Conservation (phyloP, 2,888 invertebrate genomes). For the Mythimna albipuncta region DNA sequence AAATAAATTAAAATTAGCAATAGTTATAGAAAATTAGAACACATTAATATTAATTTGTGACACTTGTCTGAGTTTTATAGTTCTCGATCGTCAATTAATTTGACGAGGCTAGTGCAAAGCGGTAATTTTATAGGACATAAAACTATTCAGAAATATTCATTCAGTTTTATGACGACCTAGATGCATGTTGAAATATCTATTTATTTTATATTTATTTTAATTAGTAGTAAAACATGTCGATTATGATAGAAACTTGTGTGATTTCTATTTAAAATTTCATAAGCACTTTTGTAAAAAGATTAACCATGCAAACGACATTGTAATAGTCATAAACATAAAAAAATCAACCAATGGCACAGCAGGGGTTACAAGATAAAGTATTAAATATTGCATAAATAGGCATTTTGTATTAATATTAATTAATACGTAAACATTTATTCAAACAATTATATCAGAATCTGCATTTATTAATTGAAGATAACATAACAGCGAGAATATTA, state of each 20-base stretch:
- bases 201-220: constrained; percentile 33
- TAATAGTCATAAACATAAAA: constrained; percentile 46
- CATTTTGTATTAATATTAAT: constrained; percentile 51
- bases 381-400: constrained; percentile 40
- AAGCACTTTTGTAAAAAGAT: constrained; percentile 14
- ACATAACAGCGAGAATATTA: constrained; percentile 50
- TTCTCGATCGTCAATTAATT: constrained; percentile 31
- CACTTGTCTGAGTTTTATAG: constrained; percentile 24
- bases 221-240: constrained; percentile 24
- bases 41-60: constrained; percentile 2
- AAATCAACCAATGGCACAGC: constrained; percentile 38
- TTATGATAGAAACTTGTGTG: constrained; percentile 11
- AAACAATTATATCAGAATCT: constrained; percentile 50
- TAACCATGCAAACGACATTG: constrained; percentile 46
- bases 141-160: constrained; percentile 19
- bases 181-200: constrained; percentile 15
- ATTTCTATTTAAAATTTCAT: constrained; percentile 27
- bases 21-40: constrained; percentile 4
- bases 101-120: constrained; percentile 7
- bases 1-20: background rate
- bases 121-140: constrained; percentile 14
- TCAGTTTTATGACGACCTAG: constrained; percentile 27
- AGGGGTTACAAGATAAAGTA: constrained; percentile 48
- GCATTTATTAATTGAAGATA: constrained; percentile 57
- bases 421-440: constrained; percentile 60